Conservation (phyloP, 30 jellyfish, hydroid and myxozoan species). For the Cassiopea xamachana region DNA sequence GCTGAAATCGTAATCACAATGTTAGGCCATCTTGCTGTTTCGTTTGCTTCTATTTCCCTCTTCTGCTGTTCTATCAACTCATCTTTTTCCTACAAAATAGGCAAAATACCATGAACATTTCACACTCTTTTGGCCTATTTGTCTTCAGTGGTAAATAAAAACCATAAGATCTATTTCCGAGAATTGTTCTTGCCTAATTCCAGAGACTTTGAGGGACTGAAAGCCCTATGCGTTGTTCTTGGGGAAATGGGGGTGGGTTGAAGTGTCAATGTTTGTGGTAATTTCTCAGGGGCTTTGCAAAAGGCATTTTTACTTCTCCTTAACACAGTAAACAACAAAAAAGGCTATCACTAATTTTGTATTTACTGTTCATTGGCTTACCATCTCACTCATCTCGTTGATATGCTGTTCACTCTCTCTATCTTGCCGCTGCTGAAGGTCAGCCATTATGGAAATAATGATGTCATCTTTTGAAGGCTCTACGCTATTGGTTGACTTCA, state of each 20-base stretch:
- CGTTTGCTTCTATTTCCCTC: constrained; percentile 42
- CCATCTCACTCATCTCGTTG: constrained; percentile 58
- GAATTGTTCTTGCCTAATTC: too few species aligned
- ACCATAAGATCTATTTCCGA: too few species aligned
- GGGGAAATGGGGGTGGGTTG: too few species aligned
- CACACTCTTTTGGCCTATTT: background rate
- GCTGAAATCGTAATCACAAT: constrained; percentile 42
- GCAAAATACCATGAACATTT: background rate
- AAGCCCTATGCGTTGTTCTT: too few species aligned
- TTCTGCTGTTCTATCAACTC: constrained; percentile 60
- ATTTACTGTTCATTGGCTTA: background rate
- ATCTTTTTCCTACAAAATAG: constrained; percentile 3
- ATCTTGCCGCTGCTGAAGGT: constrained; percentile 85
- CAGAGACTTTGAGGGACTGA: too few species aligned
- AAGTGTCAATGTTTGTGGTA: too few species aligned
- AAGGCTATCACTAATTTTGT: too few species aligned
- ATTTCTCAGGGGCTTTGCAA: too few species aligned
- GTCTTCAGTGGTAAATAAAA: too few species aligned
- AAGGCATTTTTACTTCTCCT: too few species aligned
- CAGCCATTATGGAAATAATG: constrained; percentile 84
- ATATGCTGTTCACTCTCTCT: constrained; percentile 63
- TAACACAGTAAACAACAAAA: too few species aligned
- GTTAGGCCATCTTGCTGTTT: constrained; percentile 61
- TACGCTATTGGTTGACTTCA: constrained; percentile 28
- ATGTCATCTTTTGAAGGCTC: constrained; percentile 59